Evolutionary conservation across 2,113 vertebrate genomes (phyloP).

Genomic region (Chamaetylas fuelleborni): DNA sequence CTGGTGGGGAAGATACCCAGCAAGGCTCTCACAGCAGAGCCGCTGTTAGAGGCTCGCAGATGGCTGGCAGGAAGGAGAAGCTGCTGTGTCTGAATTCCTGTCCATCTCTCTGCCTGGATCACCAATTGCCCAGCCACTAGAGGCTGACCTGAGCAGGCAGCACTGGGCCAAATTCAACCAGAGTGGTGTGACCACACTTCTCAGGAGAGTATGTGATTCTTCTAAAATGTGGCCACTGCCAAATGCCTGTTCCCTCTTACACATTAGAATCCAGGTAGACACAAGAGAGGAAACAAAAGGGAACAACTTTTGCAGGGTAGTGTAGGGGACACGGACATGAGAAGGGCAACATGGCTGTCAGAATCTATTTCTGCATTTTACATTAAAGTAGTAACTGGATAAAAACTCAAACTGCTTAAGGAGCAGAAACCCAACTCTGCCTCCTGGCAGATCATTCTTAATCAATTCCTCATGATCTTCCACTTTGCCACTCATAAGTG

Average conservation of each 20-base stretch:
- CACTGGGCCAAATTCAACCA: not conserved
- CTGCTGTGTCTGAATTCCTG: not conserved
- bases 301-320: not conserved
- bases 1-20: not conserved
- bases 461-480: not conserved
- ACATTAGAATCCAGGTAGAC: not conserved
- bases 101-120: not conserved
- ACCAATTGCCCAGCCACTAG: not conserved
- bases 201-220: not conserved
- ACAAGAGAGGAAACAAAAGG: not conserved
- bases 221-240: not conserved
- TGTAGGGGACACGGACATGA: not conserved
- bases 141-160: not conserved
- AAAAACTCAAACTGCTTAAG: not conserved
- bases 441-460: not conserved
- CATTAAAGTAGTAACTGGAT: not conserved
- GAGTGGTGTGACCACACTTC: not conserved
- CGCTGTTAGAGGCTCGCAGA: not conserved
- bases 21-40: not conserved
- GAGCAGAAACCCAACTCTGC: not conserved
- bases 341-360: not conserved
- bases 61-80: not conserved
- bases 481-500: not conserved
- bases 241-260: not conserved
- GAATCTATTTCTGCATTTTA: not conserved